These are phyloP conservation scores for Alexandromys fortis DNA, from an alignment of 2,113 vertebrate genomes.

Conservation along the genomic window DNA sequence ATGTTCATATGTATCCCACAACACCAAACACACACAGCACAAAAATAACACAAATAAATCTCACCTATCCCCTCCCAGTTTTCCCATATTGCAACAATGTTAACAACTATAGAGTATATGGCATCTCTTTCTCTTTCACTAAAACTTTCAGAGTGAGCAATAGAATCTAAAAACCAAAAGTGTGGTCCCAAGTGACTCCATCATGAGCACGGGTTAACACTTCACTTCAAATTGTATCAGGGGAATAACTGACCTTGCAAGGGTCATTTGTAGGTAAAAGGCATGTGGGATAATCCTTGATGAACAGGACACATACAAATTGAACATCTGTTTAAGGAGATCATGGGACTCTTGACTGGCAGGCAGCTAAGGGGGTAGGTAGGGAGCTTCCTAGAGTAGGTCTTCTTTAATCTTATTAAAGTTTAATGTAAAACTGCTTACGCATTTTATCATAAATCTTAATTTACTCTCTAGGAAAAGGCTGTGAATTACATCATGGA, in stretches of 20 bases:
- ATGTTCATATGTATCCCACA: neutral
- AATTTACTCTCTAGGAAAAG: conserved; percentile 67
- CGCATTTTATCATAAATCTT: conserved; percentile 76
- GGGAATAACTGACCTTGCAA: conserved; percentile 41
- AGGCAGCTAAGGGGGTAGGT: conserved; percentile 32
- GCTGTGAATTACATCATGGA: conserved; percentile 52
- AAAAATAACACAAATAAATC: neutral
- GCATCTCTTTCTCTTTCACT: neutral
- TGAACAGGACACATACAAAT: neutral
- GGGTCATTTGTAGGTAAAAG: neutral
- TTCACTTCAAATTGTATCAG: neutral
- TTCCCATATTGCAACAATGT: neutral
- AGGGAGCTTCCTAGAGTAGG: conserved; percentile 59
- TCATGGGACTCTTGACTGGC: conserved; percentile 49
- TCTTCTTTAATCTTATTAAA: conserved; percentile 75
- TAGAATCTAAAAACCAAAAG: neutral
- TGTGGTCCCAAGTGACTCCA: neutral
- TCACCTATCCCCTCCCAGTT: neutral
- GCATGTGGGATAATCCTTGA: neutral
- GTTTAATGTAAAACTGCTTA: conserved; percentile 71
- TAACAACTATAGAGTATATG: neutral
- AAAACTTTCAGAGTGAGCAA: conserved; percentile 21
- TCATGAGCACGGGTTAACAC: neutral
- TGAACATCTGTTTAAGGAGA: conserved; percentile 21
- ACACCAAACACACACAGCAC: neutral